phyloP scores from a whole-genome alignment of 2,888 invertebrate genomes.

The Chrysina gloriosa region DNA sequence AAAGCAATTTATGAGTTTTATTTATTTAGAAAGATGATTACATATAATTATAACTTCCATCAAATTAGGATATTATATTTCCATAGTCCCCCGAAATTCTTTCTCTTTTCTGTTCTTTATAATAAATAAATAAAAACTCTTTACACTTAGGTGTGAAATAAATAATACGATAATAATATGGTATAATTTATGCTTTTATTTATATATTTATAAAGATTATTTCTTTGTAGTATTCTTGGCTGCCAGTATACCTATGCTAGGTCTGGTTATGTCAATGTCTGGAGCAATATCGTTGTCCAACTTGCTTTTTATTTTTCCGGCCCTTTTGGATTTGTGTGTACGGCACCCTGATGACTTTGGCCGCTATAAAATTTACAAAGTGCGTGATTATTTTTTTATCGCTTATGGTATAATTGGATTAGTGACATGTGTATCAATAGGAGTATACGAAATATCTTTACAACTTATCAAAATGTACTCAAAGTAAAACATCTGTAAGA shows the following conservation, averaged over 20 bases:
- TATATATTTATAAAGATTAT: not conserved
- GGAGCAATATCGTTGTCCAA: slow-evolving; percentile 24
- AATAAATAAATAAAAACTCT: too few relatives aligned
- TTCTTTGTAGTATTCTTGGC: slow-evolving; percentile 11
- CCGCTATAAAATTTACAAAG: not conserved
- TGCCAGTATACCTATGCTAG: slow-evolving; percentile 23
- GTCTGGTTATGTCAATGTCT: slow-evolving; percentile 16
- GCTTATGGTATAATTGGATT: slow-evolving; percentile 19
- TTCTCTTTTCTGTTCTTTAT: too few relatives aligned
- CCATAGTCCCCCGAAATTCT: too few relatives aligned
- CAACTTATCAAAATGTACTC: slow-evolving; percentile 1
- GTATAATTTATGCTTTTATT: too few relatives aligned
- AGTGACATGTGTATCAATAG: slow-evolving; percentile 5
- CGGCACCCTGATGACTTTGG: slow-evolving; percentile 16
- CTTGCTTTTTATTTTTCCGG: slow-evolving; percentile 22
- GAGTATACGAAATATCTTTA: slow-evolving; percentile 8
- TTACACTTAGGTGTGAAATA: too few relatives aligned
- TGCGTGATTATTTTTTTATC: slow-evolving; percentile 16
- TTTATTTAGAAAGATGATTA: too few relatives aligned
- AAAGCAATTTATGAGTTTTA: too few relatives aligned
- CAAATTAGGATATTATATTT: too few relatives aligned
- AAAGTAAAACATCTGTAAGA: too few relatives aligned
- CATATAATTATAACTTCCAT: too few relatives aligned
- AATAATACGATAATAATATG: too few relatives aligned
- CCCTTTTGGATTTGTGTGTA: slow-evolving; percentile 21